Conservation (phyloP, 2,888 invertebrate species). For the Colletes collaris region DNA sequence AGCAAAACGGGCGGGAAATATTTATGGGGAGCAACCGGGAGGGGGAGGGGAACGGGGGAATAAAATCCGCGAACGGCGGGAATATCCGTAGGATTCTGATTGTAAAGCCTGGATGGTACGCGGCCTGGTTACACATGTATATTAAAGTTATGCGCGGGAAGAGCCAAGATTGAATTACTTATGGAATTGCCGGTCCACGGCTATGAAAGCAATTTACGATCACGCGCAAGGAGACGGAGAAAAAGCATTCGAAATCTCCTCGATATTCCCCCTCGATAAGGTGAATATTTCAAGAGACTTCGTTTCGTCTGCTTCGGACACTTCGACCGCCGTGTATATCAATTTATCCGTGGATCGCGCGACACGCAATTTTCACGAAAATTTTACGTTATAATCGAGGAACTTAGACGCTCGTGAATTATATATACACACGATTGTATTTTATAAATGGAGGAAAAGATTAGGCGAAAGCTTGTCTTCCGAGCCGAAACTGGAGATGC, state of each 20-base stretch:
- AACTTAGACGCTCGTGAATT: constrained; percentile 34
- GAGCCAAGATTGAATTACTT: constrained; percentile 76
- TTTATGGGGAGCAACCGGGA: constrained; percentile 29
- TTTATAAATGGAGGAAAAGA: constrained; percentile 6
- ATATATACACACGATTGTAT: constrained; percentile 31
- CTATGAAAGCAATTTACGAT: constrained; percentile 72
- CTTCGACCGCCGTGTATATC: constrained; percentile 31
- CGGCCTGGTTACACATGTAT: constrained; percentile 20
- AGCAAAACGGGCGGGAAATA: constrained; percentile 13
- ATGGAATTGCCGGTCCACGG: constrained; percentile 69
- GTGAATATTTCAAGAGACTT: constrained; percentile 52
- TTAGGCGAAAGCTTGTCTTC: constrained; percentile 7
- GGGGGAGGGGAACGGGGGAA: background rate
- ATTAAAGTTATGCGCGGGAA: constrained; percentile 67
- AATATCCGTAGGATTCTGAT: constrained; percentile 21
- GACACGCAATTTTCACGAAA: constrained; percentile 22
- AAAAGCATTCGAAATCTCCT: constrained; percentile 65
- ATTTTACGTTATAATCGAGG: constrained; percentile 15
- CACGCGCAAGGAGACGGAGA: constrained; percentile 48
- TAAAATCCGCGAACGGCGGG: constrained; percentile 7
- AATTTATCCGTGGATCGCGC: constrained; percentile 43
- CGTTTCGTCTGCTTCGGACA: background rate
- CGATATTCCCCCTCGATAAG: constrained; percentile 51
- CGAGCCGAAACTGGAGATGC: background rate
- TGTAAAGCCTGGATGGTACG: constrained; percentile 11